Base-by-base conservation (phyloP, 2,797 vertebrate genomes). In the Phalloptychus januarius region DNA sequence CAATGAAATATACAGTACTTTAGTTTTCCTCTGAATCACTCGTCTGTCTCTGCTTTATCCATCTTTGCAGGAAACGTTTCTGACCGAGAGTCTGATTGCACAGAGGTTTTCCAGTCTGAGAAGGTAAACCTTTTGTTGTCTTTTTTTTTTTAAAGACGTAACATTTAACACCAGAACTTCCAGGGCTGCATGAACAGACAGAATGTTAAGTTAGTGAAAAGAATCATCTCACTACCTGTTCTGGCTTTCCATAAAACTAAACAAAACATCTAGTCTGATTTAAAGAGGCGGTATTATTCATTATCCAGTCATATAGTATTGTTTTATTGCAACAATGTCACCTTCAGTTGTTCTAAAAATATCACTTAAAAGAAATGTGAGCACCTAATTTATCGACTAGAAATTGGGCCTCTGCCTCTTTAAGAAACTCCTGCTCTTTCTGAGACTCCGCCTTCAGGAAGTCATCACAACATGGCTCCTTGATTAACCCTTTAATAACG, bases 91-190 rank as follows among this genome's bases (percentile, higher is more conserved):
- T 87, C 72, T 79, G 84, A 85, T 75, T 83, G 23, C 84, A 71
- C 82, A 82, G 84, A 85, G 67, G 78, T 78, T 72, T 76, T 76
- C 52, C 83, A n/a, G 2, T 58, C 65, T 8, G 79, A 38, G 46
- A 89, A 92, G 93, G 93, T 94, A 85, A 85, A 58, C 67, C 28
- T n/a, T 36, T 73, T 67, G 44, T 63, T 44, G 10, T 40, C 31
- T 6, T 40, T 72, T 28, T 7, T 40, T 15, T 28, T 7, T 40
- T 15, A 25, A 6, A 72, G 4, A 33, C 36, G 33, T 75, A n/a
- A 74, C 38, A 28, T 75, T 25, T 33, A 11, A 73, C 31, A 50
- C 54, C n/a, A 28, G 54, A 28, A 56, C n/a, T 0, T 48, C 20
- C 20, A 2, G 0, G 48, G 20, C 20, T 23, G 7, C 48, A 23